Conservation (phyloP, 2,113 vertebrate genomes). For the Indri indri region DNA sequence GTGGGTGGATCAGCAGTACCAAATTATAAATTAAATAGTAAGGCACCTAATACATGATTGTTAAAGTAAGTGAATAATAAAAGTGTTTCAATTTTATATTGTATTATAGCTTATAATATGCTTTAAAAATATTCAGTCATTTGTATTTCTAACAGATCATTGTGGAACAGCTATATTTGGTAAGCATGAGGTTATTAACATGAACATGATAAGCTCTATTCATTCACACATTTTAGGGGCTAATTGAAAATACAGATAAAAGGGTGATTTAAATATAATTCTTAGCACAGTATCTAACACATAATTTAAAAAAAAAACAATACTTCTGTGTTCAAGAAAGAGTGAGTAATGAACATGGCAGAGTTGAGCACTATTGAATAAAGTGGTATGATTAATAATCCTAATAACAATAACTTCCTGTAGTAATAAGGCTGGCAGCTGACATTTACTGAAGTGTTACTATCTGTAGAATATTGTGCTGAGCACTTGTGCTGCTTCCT, state of each 20-base stretch:
- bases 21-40: slow-evolving; percentile 9
- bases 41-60: background rate
- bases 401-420: background rate
- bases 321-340: background rate
- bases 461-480: background rate
- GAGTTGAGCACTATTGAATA: background rate
- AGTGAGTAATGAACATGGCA: background rate
- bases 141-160: background rate
- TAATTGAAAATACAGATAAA: background rate
- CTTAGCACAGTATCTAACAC: background rate
- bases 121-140: background rate
- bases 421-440: background rate
- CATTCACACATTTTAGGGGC: background rate
- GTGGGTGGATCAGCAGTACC: background rate
- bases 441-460: background rate
- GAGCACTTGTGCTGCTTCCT: background rate
- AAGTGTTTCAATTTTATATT: background rate
- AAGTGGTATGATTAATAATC: background rate
- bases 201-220: background rate
- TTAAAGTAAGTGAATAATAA: background rate
- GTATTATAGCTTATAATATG: background rate
- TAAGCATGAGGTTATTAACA: background rate
- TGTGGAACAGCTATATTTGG: background rate
- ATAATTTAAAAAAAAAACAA: slow-evolving; percentile 1
- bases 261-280: background rate